phyloP scores from a whole-genome alignment of 2,113 vertebrate species.

The Aphyosemion australe region DNA sequence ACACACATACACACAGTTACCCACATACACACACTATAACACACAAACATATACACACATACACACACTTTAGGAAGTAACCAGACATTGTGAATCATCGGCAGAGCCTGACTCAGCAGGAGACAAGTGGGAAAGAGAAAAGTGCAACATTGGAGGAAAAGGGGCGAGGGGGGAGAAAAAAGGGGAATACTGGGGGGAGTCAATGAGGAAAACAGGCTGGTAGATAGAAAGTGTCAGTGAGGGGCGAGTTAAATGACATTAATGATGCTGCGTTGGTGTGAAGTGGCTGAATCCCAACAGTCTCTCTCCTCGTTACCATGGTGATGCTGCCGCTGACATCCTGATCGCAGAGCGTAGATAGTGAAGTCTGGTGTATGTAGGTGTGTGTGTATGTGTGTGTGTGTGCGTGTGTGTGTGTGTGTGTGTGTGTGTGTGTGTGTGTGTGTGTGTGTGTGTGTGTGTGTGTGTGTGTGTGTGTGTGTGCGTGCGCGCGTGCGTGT shows the following conservation, averaged over 20 bases:
- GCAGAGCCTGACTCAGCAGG: conserved; percentile 31
- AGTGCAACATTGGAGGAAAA: background rate
- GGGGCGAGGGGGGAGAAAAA: background rate
- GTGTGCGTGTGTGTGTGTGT: background rate
- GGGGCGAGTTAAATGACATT: conserved; percentile 68
- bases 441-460: too few species aligned
- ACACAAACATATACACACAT: conserved; percentile 1
- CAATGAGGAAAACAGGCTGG: conserved; percentile 50
- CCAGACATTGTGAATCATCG: conserved; percentile 52
- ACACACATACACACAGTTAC: conserved; percentile 1
- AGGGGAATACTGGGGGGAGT: background rate
- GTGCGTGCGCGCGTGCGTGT: too few species aligned
- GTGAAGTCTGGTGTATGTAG: conserved; percentile 60
- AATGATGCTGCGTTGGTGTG: conserved; percentile 72
- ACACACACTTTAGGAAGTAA: conserved; percentile 25
- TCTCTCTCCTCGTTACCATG: conserved; percentile 39
- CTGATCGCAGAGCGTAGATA: conserved; percentile 51
- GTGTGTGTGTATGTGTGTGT: conserved; percentile 29
- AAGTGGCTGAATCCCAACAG: conserved; percentile 61
- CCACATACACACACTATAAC: background rate
- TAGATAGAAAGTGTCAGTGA: conserved; percentile 49
- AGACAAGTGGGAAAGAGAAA: conserved; percentile 30
- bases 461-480: too few species aligned
- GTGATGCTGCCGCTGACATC: conserved; percentile 62
- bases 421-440: too few species aligned